Percentiles rank a stretch among this genome's conserved stretches.
phyloP scores from a whole-genome alignment of 2,797 vertebrate genomes.

The Danionella dracula region DNA sequence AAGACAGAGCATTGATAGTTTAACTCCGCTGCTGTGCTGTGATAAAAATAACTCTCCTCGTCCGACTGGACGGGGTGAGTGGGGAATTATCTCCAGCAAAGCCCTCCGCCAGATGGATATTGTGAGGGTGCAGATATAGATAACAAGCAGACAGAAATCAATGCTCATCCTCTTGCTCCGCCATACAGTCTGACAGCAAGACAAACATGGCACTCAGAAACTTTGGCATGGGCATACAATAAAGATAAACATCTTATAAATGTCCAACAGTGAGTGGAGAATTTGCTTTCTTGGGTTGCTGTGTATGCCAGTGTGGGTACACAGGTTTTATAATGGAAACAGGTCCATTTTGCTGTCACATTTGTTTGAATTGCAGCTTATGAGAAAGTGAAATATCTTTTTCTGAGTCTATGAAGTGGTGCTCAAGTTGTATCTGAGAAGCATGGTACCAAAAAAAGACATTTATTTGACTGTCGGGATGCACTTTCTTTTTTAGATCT shows the following conservation, averaged over 20 bases:
- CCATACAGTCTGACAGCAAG: constrained; percentile 31
- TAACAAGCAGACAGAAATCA: constrained; percentile 44
- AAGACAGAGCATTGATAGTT: constrained; percentile 52
- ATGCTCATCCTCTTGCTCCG: constrained; percentile 37
- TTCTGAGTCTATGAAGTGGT: constrained; percentile 39
- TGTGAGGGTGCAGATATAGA: constrained; percentile 39
- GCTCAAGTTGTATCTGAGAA: no score
- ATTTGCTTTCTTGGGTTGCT: constrained; percentile 18
- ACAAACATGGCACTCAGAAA: constrained; percentile 4
- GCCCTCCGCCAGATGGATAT: constrained; percentile 45
- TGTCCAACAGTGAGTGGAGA: constrained; percentile 11
- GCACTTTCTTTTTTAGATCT: no score
- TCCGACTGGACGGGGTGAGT: constrained; percentile 63
- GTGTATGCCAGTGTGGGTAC: constrained; percentile 1
- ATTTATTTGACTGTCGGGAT: no score
- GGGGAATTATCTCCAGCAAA: constrained; percentile 65
- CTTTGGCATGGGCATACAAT: neutral
- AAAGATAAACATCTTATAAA: constrained; percentile 11
- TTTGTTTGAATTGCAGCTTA: constrained; percentile 36
- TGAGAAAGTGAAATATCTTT: constrained; percentile 32
- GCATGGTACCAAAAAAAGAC: no score
- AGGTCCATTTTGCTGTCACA: constrained; percentile 24
- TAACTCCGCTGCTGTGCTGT: constrained; percentile 35
- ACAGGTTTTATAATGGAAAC: constrained; percentile 25
- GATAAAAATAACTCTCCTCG: constrained; percentile 70